phyloP scores from a whole-genome alignment of 2,113 vertebrate genomes.

The Gadus chalcogrammus region DNA sequence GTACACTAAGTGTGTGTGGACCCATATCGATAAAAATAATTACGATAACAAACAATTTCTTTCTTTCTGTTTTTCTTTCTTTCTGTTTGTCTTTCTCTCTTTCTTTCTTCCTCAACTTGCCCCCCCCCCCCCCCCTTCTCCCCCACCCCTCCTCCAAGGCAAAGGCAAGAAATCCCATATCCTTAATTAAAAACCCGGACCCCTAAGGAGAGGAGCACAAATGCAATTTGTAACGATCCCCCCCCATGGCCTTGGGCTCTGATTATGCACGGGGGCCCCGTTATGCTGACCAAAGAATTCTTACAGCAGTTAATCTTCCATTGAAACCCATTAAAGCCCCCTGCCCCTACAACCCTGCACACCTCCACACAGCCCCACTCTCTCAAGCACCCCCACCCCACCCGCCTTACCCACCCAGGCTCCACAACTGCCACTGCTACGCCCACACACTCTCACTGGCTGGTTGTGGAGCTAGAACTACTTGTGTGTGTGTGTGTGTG shows the following conservation, averaged over 20 bases:
- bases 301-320: conserved; percentile 71
- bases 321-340: conserved; percentile 62
- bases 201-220: conserved; percentile 58
- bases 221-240: conserved; percentile 75
- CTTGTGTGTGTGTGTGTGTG: too few species aligned
- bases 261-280: conserved; percentile 56
- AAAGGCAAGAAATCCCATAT: conserved; percentile 58
- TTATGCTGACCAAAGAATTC: conserved; percentile 74
- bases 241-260: conserved; percentile 47
- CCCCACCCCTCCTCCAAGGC: conserved; percentile 24
- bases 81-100: conserved; percentile 9
- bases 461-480: too few species aligned
- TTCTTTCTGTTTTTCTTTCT: background rate
- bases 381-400: too few species aligned
- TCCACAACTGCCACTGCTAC: too few species aligned
- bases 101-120: conserved; percentile 27
- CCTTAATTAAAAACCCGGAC: conserved; percentile 70
- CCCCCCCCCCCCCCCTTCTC: conserved; percentile 1
- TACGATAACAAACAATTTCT: conserved; percentile 8
- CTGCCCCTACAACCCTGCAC: conserved; percentile 3
- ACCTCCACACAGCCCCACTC: background rate
- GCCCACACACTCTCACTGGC: too few species aligned
- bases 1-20: too few species aligned
- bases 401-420: too few species aligned
- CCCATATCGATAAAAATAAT: too few species aligned